phyloP scores from a whole-genome alignment of 2,888 invertebrate species.

The Cyclophora albipunctata region DNA sequence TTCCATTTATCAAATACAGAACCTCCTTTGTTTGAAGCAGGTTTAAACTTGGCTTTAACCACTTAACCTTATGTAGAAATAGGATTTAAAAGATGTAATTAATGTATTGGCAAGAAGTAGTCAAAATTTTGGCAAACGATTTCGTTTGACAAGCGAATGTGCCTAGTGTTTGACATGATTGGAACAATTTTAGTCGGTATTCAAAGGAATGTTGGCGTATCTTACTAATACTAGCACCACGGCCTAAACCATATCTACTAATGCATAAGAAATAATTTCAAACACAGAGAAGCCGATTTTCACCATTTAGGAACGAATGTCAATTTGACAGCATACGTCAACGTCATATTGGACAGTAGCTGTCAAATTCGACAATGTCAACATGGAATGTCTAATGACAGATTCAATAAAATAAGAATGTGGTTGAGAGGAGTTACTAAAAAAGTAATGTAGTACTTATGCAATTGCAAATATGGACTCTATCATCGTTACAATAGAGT shows the following conservation, averaged over 20 bases:
- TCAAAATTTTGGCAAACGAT: slow-evolving; percentile 38
- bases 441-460: neutral
- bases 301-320: too few species aligned
- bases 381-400: too few species aligned
- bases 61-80: neutral
- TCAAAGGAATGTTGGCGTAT: slow-evolving; percentile 44
- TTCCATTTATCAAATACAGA: neutral
- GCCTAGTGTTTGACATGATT: slow-evolving; percentile 11
- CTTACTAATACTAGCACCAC: slow-evolving; percentile 52
- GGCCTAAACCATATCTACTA: slow-evolving; percentile 25
- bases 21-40: neutral
- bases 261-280: too few species aligned
- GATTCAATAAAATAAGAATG: too few species aligned
- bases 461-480: neutral
- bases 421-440: too few species aligned
- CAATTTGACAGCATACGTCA: too few species aligned
- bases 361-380: too few species aligned
- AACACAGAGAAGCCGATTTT: too few species aligned
- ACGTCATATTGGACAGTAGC: too few species aligned
- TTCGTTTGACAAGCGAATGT: slow-evolving; percentile 23
- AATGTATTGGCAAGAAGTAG: slow-evolving; percentile 48
- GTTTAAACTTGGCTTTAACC: neutral
- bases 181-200: slow-evolving; percentile 14
- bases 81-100: slow-evolving; percentile 16
- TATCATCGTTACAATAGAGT: too few species aligned